phyloP scores from a whole-genome alignment of 2,113 vertebrate species.

The Thermophis baileyi region DNA sequence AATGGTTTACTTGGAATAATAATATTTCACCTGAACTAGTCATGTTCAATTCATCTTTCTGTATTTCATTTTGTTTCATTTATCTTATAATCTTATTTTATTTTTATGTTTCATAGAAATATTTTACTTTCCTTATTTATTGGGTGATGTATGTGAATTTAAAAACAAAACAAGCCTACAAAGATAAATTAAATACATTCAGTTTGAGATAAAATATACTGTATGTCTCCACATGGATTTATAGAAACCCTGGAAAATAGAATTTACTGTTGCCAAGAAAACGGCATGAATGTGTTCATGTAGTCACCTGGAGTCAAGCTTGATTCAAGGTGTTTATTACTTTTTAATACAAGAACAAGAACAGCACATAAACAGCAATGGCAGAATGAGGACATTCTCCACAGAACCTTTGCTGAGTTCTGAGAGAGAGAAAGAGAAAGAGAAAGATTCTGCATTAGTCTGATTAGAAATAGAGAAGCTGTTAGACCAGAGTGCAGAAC shows the following conservation, averaged over 20 bases:
- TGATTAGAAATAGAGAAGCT: background rate
- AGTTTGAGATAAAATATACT: slow-evolving; percentile 13
- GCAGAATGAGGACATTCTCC: background rate
- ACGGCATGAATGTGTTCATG: background rate
- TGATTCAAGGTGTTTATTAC: background rate
- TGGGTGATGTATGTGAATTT: background rate
- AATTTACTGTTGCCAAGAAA: background rate
- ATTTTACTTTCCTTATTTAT: background rate
- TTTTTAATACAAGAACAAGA: background rate
- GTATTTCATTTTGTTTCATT: background rate
- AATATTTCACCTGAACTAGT: background rate
- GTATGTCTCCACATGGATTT: background rate
- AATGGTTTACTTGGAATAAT: background rate
- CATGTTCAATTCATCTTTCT: background rate
- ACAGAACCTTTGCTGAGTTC: background rate
- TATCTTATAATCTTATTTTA: background rate
- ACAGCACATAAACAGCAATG: background rate
- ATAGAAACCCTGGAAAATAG: background rate
- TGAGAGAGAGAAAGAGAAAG: background rate
- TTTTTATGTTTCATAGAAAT: background rate
- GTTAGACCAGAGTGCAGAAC: background rate
- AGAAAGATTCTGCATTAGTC: too few species aligned
- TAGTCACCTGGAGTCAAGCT: background rate
- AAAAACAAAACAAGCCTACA: background rate
- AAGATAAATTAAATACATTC: slow-evolving; percentile 4